phyloP scores from a whole-genome alignment of 2,888 invertebrate species.

The Dryadula phaetusa region DNA sequence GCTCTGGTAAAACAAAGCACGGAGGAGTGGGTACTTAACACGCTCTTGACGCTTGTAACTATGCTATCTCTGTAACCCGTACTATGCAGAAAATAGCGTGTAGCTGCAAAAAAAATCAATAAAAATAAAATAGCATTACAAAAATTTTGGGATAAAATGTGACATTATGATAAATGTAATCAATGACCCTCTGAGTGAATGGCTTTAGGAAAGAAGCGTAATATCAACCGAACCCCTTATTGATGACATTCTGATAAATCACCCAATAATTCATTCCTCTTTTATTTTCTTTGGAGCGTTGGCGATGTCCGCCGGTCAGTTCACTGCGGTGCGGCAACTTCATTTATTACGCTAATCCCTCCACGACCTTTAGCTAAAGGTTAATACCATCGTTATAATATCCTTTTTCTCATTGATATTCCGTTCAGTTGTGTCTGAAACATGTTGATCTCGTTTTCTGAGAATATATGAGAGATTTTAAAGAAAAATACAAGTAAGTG shows the following conservation, averaged over 20 bases:
- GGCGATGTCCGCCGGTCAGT: background rate
- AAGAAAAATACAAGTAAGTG: background rate
- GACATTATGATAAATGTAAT: slow-evolving; percentile 19
- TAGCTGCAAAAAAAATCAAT: no score
- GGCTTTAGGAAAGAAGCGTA: slow-evolving; percentile 16
- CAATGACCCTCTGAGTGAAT: slow-evolving; percentile 20
- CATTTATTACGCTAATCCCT: slow-evolving; percentile 4
- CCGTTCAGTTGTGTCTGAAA: slow-evolving; percentile 6
- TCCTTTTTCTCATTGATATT: slow-evolving; percentile 17
- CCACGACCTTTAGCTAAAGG: slow-evolving; percentile 4
- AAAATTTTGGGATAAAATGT: slow-evolving; percentile 12
- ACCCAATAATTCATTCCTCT: slow-evolving; percentile 36
- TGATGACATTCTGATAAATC: slow-evolving; percentile 43
- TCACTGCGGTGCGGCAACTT: background rate
- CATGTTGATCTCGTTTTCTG: slow-evolving; percentile 1
- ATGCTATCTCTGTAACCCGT: no score
- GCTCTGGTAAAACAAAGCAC: no score
- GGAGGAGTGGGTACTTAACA: no score
- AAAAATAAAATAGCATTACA: background rate
- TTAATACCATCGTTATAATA: slow-evolving; percentile 2
- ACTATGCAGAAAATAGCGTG: no score
- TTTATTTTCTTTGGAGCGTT: slow-evolving; percentile 6
- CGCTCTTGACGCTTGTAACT: no score
- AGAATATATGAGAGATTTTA: slow-evolving; percentile 1
- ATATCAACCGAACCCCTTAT: slow-evolving; percentile 30